These are phyloP conservation scores for Eutrigla gurnardus DNA, from an alignment of 2,797 vertebrate species.

Conservation along the genomic window DNA sequence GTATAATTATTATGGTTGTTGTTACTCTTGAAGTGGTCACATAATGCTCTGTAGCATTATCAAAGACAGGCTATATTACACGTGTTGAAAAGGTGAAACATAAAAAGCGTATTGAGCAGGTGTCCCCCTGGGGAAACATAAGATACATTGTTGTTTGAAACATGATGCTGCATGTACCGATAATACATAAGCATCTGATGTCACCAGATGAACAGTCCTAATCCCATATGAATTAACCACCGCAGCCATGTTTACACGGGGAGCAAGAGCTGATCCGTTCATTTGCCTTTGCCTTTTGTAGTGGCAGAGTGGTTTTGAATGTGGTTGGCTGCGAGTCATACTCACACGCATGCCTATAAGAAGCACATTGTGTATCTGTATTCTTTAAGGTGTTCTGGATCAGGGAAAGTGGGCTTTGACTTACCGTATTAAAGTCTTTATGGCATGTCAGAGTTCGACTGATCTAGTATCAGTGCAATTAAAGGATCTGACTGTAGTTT, in stretches of 20 bases:
- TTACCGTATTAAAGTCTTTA: neutral
- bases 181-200: constrained; percentile 29
- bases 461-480: neutral
- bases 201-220: constrained; percentile 45
- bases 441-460: neutral
- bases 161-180: neutral
- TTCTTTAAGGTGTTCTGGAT: constrained; percentile 22
- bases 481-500: constrained; percentile 11
- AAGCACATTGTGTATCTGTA: neutral
- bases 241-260: constrained; percentile 55
- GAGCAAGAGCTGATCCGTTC: constrained; percentile 50
- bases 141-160: constrained; percentile 19
- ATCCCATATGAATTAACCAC: constrained; percentile 54
- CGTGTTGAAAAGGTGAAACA: neutral
- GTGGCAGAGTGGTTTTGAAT: constrained; percentile 34
- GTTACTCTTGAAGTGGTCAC: neutral
- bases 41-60: neutral
- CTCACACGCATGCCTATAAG: constrained; percentile 15
- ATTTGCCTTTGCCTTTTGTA: constrained; percentile 45
- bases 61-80: neutral
- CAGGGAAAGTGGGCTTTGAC: neutral
- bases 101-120: constrained; percentile 15
- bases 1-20: too few relatives aligned
- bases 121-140: neutral
- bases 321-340: constrained; percentile 21